Evolutionary conservation across 2,797 vertebrate species (phyloP).

Genomic region (Ctenochaetus hawaiiensis): DNA sequence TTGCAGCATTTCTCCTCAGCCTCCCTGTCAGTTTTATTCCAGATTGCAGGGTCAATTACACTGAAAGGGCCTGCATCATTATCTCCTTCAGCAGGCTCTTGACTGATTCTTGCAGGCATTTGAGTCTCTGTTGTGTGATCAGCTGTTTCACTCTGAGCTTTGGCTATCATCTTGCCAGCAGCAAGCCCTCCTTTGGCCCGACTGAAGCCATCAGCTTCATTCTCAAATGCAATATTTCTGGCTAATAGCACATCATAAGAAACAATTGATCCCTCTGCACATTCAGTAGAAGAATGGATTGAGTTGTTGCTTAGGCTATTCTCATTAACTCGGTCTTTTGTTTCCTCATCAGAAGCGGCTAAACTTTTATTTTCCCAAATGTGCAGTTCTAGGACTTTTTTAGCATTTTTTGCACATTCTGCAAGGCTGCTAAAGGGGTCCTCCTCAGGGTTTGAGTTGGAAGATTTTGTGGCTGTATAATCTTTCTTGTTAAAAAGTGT

Average conservation of each 20-base stretch:
- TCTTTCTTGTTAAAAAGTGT: conserved; percentile 41
- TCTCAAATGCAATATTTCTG: conserved; percentile 46
- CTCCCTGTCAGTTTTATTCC: conserved; percentile 64
- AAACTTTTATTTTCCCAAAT: conserved; percentile 55
- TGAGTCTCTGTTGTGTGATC: conserved; percentile 66
- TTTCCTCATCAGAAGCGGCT: conserved; percentile 47
- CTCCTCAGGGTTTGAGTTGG: conserved; percentile 33
- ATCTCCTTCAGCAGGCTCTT: conserved; percentile 72
- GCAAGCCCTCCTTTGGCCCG: conserved; percentile 39
- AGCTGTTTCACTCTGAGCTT: conserved; percentile 54
- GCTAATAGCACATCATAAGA: conserved; percentile 47
- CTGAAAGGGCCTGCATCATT: conserved; percentile 63
- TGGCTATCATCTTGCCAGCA: conserved; percentile 51
- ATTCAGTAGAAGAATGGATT: conserved; percentile 26
- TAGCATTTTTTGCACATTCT: conserved; percentile 39
- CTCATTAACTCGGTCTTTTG: conserved; percentile 62
- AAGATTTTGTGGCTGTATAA: conserved; percentile 48
- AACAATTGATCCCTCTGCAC: conserved; percentile 46
- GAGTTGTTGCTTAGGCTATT: conserved; percentile 24
- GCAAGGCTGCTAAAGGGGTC: conserved; percentile 43
- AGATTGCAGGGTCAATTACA: conserved; percentile 78
- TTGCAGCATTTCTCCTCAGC: conserved; percentile 43
- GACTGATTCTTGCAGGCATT: conserved; percentile 59
- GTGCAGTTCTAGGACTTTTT: conserved; percentile 46
- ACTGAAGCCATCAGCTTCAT: conserved; percentile 47